Percentiles rank a stretch among this genome's conserved stretches.
These are phyloP conservation scores for Tipula unca DNA, from an alignment of 2,888 invertebrate species.

Conservation along the genomic window DNA sequence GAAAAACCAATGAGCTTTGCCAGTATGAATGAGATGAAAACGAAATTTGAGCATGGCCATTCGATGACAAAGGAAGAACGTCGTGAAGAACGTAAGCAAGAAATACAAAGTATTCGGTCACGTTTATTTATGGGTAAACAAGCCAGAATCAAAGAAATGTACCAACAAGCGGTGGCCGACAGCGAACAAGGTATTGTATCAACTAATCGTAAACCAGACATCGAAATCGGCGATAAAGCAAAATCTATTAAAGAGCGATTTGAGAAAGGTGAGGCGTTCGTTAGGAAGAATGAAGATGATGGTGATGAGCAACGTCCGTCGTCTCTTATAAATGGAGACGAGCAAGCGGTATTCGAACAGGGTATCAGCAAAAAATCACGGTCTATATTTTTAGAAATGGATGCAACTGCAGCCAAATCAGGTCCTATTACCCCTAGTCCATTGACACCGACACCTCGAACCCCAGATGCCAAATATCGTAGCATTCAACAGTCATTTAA, in stretches of 20 bases:
- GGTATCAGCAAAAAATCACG: slow-evolving; percentile 85
- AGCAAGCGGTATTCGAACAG: slow-evolving; percentile 70
- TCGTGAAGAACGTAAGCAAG: slow-evolving; percentile 76
- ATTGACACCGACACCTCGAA: slow-evolving; percentile 23
- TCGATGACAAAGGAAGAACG: slow-evolving; percentile 52
- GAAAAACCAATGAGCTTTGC: slow-evolving; percentile 73
- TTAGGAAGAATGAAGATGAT: slow-evolving; percentile 50
- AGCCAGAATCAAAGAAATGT: slow-evolving; percentile 84
- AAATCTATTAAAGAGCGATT: slow-evolving; percentile 68
- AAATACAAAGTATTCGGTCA: slow-evolving; percentile 78
- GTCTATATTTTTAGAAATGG: slow-evolving; percentile 75
- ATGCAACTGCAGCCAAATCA: slow-evolving; percentile 53
- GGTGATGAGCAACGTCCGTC: slow-evolving; percentile 36
- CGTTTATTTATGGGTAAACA: slow-evolving; percentile 82
- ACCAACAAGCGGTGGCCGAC: slow-evolving; percentile 80
- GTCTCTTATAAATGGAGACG: slow-evolving; percentile 48
- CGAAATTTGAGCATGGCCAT: slow-evolving; percentile 67
- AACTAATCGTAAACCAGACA: slow-evolving; percentile 45
- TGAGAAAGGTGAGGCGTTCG: slow-evolving; percentile 64
- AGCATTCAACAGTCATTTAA: slow-evolving; percentile 18
- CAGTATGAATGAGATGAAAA: slow-evolving; percentile 77
- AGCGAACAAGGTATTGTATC: slow-evolving; percentile 58
- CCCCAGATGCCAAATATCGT: slow-evolving; percentile 23
- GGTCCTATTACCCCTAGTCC: slow-evolving; percentile 24
- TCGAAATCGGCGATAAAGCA: slow-evolving; percentile 49